A percentile compares a stretch with the other conserved stretches of the same genome.
These are phyloP conservation scores for Ondatra zibethicus DNA, from an alignment of 2,113 vertebrate genomes.

Conservation along the genomic window DNA sequence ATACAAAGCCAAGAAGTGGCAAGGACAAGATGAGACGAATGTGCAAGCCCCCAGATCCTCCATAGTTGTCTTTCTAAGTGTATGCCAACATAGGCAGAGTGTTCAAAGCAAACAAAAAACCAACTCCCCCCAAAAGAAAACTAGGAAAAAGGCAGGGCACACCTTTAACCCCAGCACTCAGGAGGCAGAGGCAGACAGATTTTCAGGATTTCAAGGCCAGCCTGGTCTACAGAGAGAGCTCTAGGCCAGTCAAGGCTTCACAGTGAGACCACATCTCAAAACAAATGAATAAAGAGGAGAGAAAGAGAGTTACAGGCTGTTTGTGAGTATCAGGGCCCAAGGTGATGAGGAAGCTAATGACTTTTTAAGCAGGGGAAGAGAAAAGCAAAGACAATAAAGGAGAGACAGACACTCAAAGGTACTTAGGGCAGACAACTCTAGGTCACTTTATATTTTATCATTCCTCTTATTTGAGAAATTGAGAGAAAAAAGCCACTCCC, in stretches of 20 bases:
- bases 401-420: conserved; percentile 52
- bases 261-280: background rate
- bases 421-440: conserved; percentile 51
- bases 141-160: background rate
- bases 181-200: background rate
- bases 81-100: background rate
- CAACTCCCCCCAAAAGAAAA: background rate
- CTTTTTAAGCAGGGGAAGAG: conserved; percentile 56
- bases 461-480: conserved; percentile 63
- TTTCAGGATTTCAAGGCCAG: background rate
- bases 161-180: background rate
- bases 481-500: conserved; percentile 48
- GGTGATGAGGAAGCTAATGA: conserved; percentile 19
- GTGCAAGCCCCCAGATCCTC: background rate
- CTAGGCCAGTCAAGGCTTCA: background rate
- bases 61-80: background rate
- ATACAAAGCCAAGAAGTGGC: conserved; percentile 35
- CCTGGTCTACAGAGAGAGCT: no score
- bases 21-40: conserved; percentile 22
- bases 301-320: conserved; percentile 10
- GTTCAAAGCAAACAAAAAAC: background rate
- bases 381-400: conserved; percentile 20
- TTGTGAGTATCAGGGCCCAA: conserved; percentile 20
- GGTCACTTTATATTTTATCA: conserved; percentile 57
- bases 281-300: background rate